Conservation (phyloP, 2,113 vertebrate species). For the Petrocephalus zakoni region DNA sequence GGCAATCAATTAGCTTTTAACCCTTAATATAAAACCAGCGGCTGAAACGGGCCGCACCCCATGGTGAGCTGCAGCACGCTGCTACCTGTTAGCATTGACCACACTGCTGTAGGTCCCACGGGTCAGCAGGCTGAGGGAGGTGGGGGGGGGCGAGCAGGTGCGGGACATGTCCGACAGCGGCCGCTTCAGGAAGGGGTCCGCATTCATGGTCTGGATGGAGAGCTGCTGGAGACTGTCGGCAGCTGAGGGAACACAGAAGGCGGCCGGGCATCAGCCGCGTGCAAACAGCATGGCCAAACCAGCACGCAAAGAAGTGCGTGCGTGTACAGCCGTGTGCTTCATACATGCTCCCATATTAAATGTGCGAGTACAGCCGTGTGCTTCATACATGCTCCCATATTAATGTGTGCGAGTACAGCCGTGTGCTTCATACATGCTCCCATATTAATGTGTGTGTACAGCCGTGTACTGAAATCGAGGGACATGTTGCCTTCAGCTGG, state of each 20-base stretch:
- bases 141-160: conserved; percentile 73
- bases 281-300: too few relatives aligned
- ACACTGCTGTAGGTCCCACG: conserved; percentile 84
- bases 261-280: background rate
- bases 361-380: too few relatives aligned
- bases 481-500: background rate
- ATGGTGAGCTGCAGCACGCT: too few relatives aligned
- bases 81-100: conserved; percentile 67
- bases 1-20: background rate
- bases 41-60: too few relatives aligned
- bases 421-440: background rate
- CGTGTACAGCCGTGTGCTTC: too few relatives aligned
- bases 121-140: conserved; percentile 61
- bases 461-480: background rate
- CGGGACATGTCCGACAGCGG: conserved; percentile 67
- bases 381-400: too few relatives aligned
- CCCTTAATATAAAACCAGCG: background rate
- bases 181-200: conserved; percentile 88
- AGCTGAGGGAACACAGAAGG: conserved; percentile 49
- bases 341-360: too few relatives aligned
- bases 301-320: too few relatives aligned
- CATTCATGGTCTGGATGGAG: conserved; percentile 89
- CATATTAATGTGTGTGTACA: background rate
- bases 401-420: too few relatives aligned
- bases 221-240: conserved; percentile 93